Conservation (phyloP, 2,888 invertebrate genomes). For the Argyresthia albistria region DNA sequence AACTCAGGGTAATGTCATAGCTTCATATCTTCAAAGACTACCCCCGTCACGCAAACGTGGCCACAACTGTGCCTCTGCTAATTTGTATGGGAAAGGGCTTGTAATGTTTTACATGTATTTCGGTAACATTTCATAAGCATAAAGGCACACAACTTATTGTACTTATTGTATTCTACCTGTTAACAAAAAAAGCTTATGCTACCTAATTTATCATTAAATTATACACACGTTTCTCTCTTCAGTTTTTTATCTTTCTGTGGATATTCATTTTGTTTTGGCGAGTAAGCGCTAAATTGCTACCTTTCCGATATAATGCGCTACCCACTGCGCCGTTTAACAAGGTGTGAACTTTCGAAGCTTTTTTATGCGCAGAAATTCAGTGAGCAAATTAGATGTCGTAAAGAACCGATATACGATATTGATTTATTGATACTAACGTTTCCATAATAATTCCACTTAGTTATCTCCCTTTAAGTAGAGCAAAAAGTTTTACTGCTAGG, state of each 20-base stretch:
- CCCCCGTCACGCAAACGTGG: too few species aligned
- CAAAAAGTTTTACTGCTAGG: too few species aligned
- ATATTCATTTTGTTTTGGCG: conserved; percentile 19
- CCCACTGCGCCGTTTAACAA: conserved; percentile 25
- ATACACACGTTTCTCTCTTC: neutral
- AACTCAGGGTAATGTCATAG: too few species aligned
- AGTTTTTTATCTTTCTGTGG: neutral
- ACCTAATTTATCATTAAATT: neutral
- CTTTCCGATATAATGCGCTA: conserved; percentile 26
- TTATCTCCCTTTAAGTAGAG: too few species aligned
- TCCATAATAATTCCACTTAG: neutral
- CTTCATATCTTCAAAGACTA: too few species aligned
- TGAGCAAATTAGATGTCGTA: too few species aligned
- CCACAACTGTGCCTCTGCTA: too few species aligned
- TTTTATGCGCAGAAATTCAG: too few species aligned
- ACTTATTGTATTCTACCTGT: neutral
- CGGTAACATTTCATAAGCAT: neutral
- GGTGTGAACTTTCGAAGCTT: conserved; percentile 30
- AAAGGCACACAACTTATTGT: neutral
- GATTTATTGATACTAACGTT: neutral
- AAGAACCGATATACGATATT: too few species aligned
- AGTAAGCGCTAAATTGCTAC: conserved; percentile 40
- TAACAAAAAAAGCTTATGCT: too few species aligned
- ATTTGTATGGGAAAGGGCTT: neutral
- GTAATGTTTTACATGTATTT: neutral